Percentiles rank a stretch among this genome's conserved stretches.
Conservation (phyloP, 2,113 vertebrate genomes). For the Mixornis gularis region DNA sequence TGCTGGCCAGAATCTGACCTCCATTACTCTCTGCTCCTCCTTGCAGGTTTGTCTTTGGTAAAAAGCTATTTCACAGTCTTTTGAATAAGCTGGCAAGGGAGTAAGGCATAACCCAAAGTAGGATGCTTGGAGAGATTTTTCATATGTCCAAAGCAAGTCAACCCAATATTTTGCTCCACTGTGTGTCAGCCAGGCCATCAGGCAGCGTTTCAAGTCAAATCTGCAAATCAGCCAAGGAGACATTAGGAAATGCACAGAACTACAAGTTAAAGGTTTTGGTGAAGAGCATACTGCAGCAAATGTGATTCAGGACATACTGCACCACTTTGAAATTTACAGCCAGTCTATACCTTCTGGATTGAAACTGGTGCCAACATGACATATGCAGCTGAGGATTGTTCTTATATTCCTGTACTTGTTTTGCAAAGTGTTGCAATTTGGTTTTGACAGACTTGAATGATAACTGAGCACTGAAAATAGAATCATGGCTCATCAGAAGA, state of each 20-base stretch:
- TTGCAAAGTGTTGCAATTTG: constrained; percentile 49
- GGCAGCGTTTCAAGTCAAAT: background rate
- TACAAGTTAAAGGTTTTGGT: background rate
- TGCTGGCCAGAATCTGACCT: constrained; percentile 36
- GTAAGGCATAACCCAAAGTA: constrained; percentile 5
- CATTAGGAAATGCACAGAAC: background rate
- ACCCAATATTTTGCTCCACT: background rate
- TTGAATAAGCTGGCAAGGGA: constrained; percentile 20
- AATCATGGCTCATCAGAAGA: constrained; percentile 31
- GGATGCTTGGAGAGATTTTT: constrained; percentile 13
- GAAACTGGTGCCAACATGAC: constrained; percentile 25
- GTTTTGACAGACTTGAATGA: constrained; percentile 56
- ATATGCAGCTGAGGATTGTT: constrained; percentile 34
- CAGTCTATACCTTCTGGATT: constrained; percentile 41
- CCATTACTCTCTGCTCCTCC: constrained; percentile 35
- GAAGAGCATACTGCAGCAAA: background rate
- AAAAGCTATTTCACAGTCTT: constrained; percentile 54
- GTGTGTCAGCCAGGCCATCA: background rate
- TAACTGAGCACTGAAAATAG: constrained; percentile 43
- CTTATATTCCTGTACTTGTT: constrained; percentile 39
- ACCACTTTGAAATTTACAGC: constrained; percentile 14
- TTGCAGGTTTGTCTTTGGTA: constrained; percentile 37
- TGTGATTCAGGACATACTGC: background rate
- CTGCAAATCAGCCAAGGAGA: background rate
- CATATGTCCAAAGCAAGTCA: background rate